Conservation (phyloP, 2,888 invertebrate species). For the Ligdia adustata region DNA sequence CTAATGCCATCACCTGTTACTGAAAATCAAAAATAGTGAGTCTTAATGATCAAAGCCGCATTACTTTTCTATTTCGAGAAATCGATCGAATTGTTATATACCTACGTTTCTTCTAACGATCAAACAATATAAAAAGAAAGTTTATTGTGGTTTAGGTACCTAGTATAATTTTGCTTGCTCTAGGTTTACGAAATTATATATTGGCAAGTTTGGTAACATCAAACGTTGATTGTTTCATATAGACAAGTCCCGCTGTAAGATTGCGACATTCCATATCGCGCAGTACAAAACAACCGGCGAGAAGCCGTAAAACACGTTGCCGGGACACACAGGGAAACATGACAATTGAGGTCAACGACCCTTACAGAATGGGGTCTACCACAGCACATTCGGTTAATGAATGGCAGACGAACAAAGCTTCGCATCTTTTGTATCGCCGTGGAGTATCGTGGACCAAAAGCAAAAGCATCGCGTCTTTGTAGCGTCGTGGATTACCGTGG, state of each 20-base stretch:
- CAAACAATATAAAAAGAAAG: background rate
- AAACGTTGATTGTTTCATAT: no score
- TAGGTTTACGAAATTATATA: no score
- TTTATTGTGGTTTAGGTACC: background rate
- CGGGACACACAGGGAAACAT: constrained; percentile 62
- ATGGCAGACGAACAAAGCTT: constrained; percentile 75
- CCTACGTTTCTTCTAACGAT: no score
- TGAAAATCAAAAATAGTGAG: constrained; percentile 19
- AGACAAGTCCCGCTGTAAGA: no score
- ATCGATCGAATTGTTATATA: constrained; percentile 15
- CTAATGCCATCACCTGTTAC: constrained; percentile 16
- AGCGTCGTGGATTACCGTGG: constrained; percentile 37
- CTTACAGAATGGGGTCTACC: constrained; percentile 68
- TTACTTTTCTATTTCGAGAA: constrained; percentile 19
- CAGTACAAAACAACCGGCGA: constrained; percentile 55
- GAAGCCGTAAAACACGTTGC: constrained; percentile 72
- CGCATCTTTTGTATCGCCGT: constrained; percentile 53
- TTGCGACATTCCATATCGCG: constrained; percentile 52
- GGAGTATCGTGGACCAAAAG: constrained; percentile 46
- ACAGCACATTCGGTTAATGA: constrained; percentile 77
- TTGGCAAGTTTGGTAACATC: no score
- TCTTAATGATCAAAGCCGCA: constrained; percentile 28
- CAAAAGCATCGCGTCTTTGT: constrained; percentile 62
- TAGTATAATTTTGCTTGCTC: no score
- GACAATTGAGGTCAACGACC: constrained; percentile 76